Percentiles rank a stretch among this genome's conserved stretches.
phyloP scores from a whole-genome alignment of 2,888 invertebrate genomes.

The Polydrusus tereticollis region DNA sequence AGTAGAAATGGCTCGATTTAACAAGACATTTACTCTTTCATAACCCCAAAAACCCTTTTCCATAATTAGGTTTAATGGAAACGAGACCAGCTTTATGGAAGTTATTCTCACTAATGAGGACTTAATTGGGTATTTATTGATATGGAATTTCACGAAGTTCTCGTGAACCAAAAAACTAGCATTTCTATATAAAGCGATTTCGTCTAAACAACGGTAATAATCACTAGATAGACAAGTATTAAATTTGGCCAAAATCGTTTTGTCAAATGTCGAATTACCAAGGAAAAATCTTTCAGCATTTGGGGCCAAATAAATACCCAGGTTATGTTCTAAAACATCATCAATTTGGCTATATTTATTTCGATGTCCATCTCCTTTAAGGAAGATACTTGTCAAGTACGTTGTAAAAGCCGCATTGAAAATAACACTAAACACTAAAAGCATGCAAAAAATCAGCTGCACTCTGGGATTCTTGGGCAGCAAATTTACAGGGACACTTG shows the following conservation, averaged over 20 bases:
- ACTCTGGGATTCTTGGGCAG: slow-evolving; percentile 53
- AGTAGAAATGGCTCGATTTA: slow-evolving; percentile 56
- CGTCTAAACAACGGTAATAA: slow-evolving; percentile 52
- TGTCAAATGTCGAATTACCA: slow-evolving; percentile 36
- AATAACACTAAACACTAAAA: slow-evolving; percentile 55
- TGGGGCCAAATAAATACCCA: slow-evolving; percentile 53
- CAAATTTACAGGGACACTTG: slow-evolving; percentile 50
- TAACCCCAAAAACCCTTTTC: slow-evolving; percentile 62
- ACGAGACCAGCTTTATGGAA: slow-evolving; percentile 57
- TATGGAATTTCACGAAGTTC: slow-evolving; percentile 57
- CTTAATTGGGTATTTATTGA: too few species aligned
- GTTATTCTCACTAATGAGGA: slow-evolving; percentile 52
- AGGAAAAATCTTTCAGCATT: slow-evolving; percentile 53
- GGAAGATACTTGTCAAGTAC: slow-evolving; percentile 57
- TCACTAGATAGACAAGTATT: slow-evolving; percentile 51
- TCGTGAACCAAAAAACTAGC: slow-evolving; percentile 57
- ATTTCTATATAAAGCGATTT: slow-evolving; percentile 52
- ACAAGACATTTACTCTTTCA: slow-evolving; percentile 53
- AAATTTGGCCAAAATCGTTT: not conserved
- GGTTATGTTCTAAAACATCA: slow-evolving; percentile 54
- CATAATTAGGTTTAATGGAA: slow-evolving; percentile 61
- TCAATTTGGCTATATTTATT: slow-evolving; percentile 56
- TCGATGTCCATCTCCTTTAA: slow-evolving; percentile 50
- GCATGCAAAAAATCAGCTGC: slow-evolving; percentile 53
- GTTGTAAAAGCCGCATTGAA: slow-evolving; percentile 56